A percentile compares a stretch with the other conserved stretches of the same genome.
These are phyloP conservation scores for Discoglossus pictus DNA, from an alignment of 2,797 vertebrate species.

Conservation along the genomic window DNA sequence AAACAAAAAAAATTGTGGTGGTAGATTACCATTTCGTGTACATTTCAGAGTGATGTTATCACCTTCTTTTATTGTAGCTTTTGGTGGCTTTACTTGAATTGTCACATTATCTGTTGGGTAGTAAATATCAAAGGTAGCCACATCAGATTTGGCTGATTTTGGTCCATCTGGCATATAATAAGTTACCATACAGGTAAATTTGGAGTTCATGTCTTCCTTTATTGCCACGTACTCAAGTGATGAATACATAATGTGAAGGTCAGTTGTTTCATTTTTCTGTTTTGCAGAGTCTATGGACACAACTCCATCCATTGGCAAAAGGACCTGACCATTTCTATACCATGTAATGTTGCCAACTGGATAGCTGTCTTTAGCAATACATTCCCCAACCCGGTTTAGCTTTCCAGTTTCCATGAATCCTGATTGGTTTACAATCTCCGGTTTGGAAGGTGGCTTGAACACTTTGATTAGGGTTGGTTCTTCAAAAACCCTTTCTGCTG, in stretches of 20 bases:
- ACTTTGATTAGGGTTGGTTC: constrained; percentile 75
- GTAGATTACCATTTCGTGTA: constrained; percentile 88
- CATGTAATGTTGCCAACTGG: constrained; percentile 81
- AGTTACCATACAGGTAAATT: constrained; percentile 78
- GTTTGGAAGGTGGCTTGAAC: constrained; percentile 82
- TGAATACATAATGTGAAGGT: constrained; percentile 80
- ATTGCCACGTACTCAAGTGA: constrained; percentile 80
- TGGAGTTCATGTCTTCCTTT: constrained; percentile 77
- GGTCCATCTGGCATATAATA: constrained; percentile 72
- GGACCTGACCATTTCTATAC: constrained; percentile 74
- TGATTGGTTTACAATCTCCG: constrained; percentile 78
- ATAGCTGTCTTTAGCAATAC: constrained; percentile 79
- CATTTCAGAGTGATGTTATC: constrained; percentile 89
- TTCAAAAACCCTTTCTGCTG: constrained; percentile 75
- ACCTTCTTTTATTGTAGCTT: constrained; percentile 80
- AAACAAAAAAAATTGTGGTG: constrained; percentile 86
- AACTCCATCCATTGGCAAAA: constrained; percentile 72
- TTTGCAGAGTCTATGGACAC: constrained; percentile 66
- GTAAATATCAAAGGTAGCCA: constrained; percentile 76
- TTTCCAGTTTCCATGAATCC: constrained; percentile 80
- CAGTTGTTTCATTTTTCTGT: constrained; percentile 72
- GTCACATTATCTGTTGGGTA: constrained; percentile 88
- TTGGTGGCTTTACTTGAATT: constrained; percentile 75
- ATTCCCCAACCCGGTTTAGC: constrained; percentile 86
- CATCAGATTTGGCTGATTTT: constrained; percentile 64